These are phyloP conservation scores for Drosophila colorata DNA, from an alignment of 2,888 invertebrate genomes.

Conservation along the genomic window DNA sequence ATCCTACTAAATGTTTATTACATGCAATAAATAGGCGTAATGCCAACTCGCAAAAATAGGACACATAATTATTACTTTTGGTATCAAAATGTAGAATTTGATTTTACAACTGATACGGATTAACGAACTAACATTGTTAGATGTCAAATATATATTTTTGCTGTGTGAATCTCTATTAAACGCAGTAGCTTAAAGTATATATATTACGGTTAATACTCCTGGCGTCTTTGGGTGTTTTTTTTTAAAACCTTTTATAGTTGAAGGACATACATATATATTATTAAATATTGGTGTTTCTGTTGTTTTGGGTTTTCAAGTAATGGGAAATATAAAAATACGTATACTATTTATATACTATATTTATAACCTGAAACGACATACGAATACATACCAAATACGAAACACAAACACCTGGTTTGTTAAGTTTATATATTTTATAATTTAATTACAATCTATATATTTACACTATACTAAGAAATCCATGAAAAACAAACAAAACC, in stretches of 20 bases:
- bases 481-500: constrained; percentile 21
- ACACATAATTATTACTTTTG: no score
- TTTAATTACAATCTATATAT: constrained; percentile 58
- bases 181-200: no score
- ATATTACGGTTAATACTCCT: neutral
- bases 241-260: neutral
- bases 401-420: constrained; percentile 47
- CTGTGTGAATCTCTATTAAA: no score
- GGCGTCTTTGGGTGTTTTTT: constrained; percentile 9
- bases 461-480: constrained; percentile 32
- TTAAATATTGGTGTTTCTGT: neutral
- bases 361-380: constrained; percentile 10
- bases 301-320: no score
- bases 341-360: no score
- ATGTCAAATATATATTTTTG: neutral
- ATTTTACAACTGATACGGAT: no score
- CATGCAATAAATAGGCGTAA: constrained; percentile 2
- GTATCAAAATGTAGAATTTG: no score
- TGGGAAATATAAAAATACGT: no score
- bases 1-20: neutral
- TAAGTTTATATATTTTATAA: constrained; percentile 65
- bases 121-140: no score
- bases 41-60: neutral
- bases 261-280: constrained; percentile 1
- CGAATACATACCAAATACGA: constrained; percentile 9